Evolutionary conservation across 2,113 vertebrate species (phyloP), one percentile per base, ranked within the genome.

Genomic region (Microcebus ravelobensis): DNA sequence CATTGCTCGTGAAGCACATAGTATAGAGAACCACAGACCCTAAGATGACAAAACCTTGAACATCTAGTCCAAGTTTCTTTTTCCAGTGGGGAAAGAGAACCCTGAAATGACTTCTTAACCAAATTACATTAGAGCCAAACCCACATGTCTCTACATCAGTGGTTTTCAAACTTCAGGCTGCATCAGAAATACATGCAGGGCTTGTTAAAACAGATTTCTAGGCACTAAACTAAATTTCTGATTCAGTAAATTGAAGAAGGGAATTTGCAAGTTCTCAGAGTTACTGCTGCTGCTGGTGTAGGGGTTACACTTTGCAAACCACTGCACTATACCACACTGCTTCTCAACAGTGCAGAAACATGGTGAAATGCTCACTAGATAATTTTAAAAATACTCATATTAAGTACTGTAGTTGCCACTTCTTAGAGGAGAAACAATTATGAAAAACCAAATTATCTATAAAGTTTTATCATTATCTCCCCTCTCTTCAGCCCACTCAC

Each of bases 391-490:
- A 89, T 83, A 83, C 7, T 71, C 65, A 79, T 94, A 88, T 68
- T 79, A 76, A 50, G 45, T 57, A 80, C 42, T 6, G 23, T 34
- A 52, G 18, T 50, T 68, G 61, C 29, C 4, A 90, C 21, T 91
- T 96, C 61, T 91, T 87, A 88, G 52, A 85, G 48, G 17, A 79
- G 36, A 84, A 97, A 65, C 20, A 61, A 31, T 87, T 92, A 74
- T 48, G 45, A 48, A 76, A 48, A 48, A 48, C 27, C 15, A 15
- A 18, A 27, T 95, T 95, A 90, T 27, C 57, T 61, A 55, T 36
- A 31, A 70, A 68, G 31, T 65, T 91, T 68, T 70, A 77, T 15
- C 42, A 14, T 59, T 9, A 50, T 45, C 80, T 83, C 14, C 29
- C 20, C 2, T 88, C 65, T 65, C 20, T 25, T n/a, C 45, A 79